phyloP scores from a whole-genome alignment of 2,113 vertebrate species.

The Apus apus region DNA sequence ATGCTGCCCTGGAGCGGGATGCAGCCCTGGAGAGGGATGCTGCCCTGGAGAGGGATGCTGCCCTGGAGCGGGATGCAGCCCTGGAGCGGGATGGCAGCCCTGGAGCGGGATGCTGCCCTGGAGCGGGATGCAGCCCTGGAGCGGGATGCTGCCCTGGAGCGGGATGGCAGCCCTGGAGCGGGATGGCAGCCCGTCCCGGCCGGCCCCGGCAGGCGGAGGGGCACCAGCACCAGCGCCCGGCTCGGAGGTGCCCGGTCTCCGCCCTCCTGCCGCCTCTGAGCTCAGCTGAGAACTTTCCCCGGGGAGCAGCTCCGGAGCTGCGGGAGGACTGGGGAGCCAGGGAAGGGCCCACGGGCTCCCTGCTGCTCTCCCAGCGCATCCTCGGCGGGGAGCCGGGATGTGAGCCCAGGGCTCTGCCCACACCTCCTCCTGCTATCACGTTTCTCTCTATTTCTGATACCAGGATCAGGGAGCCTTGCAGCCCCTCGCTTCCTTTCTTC shows the following conservation, averaged over 20 bases:
- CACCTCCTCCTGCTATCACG: background rate
- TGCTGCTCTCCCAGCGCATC: accelerated
- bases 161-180: background rate
- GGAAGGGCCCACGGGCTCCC: background rate
- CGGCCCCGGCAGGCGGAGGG: no score
- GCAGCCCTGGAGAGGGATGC: no score
- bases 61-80: no score
- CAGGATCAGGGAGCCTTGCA: background rate
- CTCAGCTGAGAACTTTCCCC: no score
- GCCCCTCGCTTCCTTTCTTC: background rate
- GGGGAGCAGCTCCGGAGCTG: background rate
- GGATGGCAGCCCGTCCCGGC: background rate
- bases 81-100: no score
- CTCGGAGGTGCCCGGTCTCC: no score
- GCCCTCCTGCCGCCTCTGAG: no score
- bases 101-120: accelerated
- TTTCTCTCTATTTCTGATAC: background rate
- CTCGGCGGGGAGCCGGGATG: accelerated
- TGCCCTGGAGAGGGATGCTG: no score
- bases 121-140: background rate
- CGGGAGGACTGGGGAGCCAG: background rate
- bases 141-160: background rate
- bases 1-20: no score
- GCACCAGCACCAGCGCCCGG: no score
- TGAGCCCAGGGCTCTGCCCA: background rate